Base-by-base conservation (phyloP, 2,888 invertebrate species). In the Stratiomys singularior region DNA sequence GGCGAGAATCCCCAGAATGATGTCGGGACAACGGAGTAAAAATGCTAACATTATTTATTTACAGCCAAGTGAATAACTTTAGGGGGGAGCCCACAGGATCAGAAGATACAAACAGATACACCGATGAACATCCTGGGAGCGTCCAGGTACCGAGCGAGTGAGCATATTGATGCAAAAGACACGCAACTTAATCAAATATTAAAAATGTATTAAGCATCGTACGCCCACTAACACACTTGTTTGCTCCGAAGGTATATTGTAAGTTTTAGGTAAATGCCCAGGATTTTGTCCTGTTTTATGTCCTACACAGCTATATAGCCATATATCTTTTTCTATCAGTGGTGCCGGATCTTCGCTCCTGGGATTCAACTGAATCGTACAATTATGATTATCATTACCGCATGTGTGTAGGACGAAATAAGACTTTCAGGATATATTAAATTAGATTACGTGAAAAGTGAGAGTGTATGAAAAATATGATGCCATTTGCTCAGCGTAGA, bases 141-240 rank as follows among this genome's bases (percentile, higher is more conserved):
- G 60, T 60, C 37, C 60, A 25, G 27, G 1, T 28, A 9, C 5
- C 28, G 13, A 64, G 30, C 30, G 30, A 11, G 30, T 5, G 64
- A 25, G 58, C 25, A 60, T 64, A 64, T 64, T 30, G 64, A 64
- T 64, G 30, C 64, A 27, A 9, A 30, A 23, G 30, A 64, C 64
- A 30, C 27, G 18, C 28, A 18, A 64, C 64, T 64, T 64, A 64
- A 64, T 64, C 28, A 64, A 64, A 64, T 64, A 64, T 64, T 64
- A 64, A 64, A 64, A 64, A 64, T 64, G 64, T 64, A 64, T 64
- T 64, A 64, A 64, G 64, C 64, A 18, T 64, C 28, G 28, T 64
- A 28, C 64, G 30, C 64, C 52, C 52, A 52, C 52, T 52, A 52
- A 52, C 52, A 52, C 52, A 15, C 52, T 52, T 52, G 52, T 52